phyloP scores from a whole-genome alignment of 2,797 vertebrate genomes.

The Ptychobarbus kaznakovi region DNA sequence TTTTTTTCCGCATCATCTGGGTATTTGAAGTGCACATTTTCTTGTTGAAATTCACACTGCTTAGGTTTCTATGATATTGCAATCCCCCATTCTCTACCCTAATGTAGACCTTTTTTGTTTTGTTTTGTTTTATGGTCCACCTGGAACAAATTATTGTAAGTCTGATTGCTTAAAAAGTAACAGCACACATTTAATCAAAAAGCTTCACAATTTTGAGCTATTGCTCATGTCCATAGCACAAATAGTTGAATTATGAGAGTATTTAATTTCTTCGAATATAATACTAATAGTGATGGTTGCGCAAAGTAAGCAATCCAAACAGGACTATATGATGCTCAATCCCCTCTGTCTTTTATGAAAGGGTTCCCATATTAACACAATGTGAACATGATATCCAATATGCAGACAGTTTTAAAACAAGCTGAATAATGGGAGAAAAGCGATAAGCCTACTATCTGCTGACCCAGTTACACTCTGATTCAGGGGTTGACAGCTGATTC shows the following conservation, averaged over 20 bases:
- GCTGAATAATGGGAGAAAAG: constrained; percentile 33
- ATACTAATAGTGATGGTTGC: not conserved
- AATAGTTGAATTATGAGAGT: not conserved
- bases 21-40: not conserved
- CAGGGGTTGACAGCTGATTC: constrained; percentile 26
- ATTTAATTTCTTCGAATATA: not conserved
- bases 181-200: not conserved
- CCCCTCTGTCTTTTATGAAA: constrained; percentile 6
- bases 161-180: not conserved
- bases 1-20: not conserved
- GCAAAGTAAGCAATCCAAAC: not conserved
- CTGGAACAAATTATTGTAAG: not conserved
- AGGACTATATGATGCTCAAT: not conserved
- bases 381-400: constrained; percentile 26
- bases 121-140: not conserved
- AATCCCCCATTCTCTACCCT: not conserved
- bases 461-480: constrained; percentile 36
- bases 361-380: constrained; percentile 29
- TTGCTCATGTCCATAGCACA: not conserved
- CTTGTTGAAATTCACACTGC: not conserved
- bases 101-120: not conserved
- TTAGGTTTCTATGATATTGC: not conserved
- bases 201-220: not conserved
- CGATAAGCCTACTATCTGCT: constrained; percentile 42
- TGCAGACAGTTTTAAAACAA: constrained; percentile 46